phyloP scores from a whole-genome alignment of 2,113 vertebrate genomes.

The Chionis minor region DNA sequence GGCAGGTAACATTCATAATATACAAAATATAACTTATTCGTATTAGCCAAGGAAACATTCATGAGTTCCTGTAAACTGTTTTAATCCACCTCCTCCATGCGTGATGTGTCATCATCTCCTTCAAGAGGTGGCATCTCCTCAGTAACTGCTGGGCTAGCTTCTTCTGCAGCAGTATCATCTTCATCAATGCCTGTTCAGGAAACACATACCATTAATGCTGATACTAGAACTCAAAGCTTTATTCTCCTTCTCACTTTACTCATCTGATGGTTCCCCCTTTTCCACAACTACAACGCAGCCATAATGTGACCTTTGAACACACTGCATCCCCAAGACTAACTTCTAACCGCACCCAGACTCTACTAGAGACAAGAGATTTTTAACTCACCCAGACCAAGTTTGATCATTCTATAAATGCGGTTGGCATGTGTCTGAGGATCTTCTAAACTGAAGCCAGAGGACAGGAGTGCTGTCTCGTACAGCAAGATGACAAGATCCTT shows the following conservation, averaged over 20 bases:
- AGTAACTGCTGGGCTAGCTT: constrained; percentile 73
- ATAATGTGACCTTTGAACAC: accelerated
- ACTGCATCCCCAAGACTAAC: accelerated
- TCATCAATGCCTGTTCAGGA: constrained; percentile 88
- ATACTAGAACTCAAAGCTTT: accelerated
- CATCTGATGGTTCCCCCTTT: accelerated
- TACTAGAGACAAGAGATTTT: accelerated
- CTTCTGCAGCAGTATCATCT: constrained; percentile 86
- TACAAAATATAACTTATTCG: constrained; percentile 63
- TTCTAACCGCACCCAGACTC: accelerated
- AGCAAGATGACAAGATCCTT: constrained; percentile 86
- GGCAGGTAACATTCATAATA: constrained; percentile 69
- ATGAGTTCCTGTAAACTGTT: constrained; percentile 27
- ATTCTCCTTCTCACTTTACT: accelerated
- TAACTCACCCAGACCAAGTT: constrained; percentile 88
- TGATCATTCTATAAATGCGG: constrained; percentile 92
- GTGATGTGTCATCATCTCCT: constrained; percentile 92
- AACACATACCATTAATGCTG: background rate
- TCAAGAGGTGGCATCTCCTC: constrained; percentile 97
- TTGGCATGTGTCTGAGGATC: constrained; percentile 87
- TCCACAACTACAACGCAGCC: background rate
- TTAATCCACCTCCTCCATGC: constrained; percentile 98
- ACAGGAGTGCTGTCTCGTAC: constrained; percentile 81
- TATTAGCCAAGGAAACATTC: constrained; percentile 66
- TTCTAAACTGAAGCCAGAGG: constrained; percentile 84